phyloP scores from a whole-genome alignment of 2,113 vertebrate genomes.

The Erpornis zantholeuca region DNA sequence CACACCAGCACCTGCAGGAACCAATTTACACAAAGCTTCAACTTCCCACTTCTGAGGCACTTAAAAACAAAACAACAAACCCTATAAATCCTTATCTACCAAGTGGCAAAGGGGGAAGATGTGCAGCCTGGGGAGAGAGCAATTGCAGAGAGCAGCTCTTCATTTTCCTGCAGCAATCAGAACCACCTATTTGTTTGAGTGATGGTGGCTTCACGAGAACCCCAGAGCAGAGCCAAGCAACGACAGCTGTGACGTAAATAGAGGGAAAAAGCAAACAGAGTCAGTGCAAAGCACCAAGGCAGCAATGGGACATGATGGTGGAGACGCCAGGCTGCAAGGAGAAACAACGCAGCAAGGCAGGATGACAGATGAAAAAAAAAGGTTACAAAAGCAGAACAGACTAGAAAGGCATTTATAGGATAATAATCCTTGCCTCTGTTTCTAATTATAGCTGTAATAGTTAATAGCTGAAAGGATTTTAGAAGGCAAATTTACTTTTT shows the following conservation, averaged over 20 bases:
- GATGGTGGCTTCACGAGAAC: slow-evolving; percentile 15
- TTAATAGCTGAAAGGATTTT: slow-evolving; percentile 36
- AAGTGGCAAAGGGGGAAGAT: not conserved
- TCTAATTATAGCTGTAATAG: slow-evolving; percentile 55
- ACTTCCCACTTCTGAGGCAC: not conserved
- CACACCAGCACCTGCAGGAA: not conserved
- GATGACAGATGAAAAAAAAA: slow-evolving; percentile 6
- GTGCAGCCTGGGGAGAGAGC: not conserved
- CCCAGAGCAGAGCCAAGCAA: slow-evolving; percentile 2
- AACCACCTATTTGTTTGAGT: slow-evolving; percentile 8
- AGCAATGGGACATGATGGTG: not conserved
- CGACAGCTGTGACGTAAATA: slow-evolving; percentile 7
- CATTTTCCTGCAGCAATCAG: not conserved
- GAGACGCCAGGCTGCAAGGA: slow-evolving; percentile 16
- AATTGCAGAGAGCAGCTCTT: not conserved
- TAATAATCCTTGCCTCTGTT: slow-evolving; percentile 35
- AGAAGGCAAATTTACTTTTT: slow-evolving; percentile 9
- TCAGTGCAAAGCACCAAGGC: not conserved
- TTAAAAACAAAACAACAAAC: not conserved
- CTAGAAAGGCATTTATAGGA: slow-evolving; percentile 34
- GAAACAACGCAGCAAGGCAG: not conserved
- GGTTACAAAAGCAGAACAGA: slow-evolving; percentile 49
- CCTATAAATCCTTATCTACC: not conserved
- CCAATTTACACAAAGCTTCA: not conserved
- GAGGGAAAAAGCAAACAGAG: slow-evolving; percentile 23